Conservation (phyloP, 2,888 invertebrate species). For the Bimastos eiseni region DNA sequence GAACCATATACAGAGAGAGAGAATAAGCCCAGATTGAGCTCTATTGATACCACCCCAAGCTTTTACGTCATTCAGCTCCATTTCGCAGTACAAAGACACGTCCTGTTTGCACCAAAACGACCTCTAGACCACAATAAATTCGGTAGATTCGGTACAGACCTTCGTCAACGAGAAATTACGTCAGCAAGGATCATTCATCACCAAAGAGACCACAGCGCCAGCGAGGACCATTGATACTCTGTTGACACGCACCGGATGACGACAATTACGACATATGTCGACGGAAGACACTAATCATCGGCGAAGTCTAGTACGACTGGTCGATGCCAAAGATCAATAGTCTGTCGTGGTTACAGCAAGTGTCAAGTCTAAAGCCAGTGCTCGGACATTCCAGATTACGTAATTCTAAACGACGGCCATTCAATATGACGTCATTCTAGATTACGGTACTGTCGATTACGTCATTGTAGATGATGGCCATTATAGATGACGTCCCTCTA, state of each 20-base stretch:
- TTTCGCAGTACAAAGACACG: background rate
- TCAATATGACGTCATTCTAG: too few species aligned
- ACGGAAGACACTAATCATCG: background rate
- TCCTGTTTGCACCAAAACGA: background rate
- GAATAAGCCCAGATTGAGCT: background rate
- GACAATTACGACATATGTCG: background rate
- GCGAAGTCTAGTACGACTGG: background rate
- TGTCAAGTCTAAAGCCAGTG: background rate
- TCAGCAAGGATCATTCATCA: background rate
- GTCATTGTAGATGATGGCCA: too few species aligned
- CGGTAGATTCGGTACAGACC: background rate
- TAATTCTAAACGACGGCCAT: too few species aligned
- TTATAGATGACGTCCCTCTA: too few species aligned
- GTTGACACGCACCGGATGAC: background rate
- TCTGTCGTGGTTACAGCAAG: background rate
- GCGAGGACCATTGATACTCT: background rate
- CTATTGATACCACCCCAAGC: background rate
- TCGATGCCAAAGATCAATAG: background rate
- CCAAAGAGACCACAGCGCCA: background rate
- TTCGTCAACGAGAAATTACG: background rate
- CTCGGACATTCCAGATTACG: background rate
- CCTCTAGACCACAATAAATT: background rate
- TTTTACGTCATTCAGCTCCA: background rate
- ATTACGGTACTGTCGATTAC: too few species aligned
- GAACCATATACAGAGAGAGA: too few species aligned